Evolutionary conservation across 2,113 vertebrate genomes (phyloP).

Genomic region (Gavialis gangeticus): DNA sequence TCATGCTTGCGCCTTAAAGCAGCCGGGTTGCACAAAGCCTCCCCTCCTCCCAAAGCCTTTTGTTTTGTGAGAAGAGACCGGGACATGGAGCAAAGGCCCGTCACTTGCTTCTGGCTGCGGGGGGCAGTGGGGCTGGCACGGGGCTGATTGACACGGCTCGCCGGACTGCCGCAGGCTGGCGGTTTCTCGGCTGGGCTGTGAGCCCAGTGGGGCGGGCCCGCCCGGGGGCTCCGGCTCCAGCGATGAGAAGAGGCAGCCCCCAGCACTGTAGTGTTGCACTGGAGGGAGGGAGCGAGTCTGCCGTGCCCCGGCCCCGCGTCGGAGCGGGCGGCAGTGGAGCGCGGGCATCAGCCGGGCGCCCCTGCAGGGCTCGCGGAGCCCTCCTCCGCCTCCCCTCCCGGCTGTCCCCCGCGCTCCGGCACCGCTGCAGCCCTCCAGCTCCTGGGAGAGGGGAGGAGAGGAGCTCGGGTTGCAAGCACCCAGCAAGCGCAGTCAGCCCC

Average conservation of each 20-base stretch:
- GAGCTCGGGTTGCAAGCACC: too few relatives aligned
- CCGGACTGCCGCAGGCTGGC: constrained; percentile 4
- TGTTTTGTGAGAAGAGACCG: neutral
- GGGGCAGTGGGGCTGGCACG: neutral
- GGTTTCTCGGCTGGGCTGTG: constrained; percentile 3
- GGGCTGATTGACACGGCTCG: constrained; percentile 2
- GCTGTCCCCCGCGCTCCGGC: too few relatives aligned
- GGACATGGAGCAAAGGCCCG: constrained; percentile 10
- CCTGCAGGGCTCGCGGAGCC: too few relatives aligned
- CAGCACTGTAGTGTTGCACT: too few relatives aligned
- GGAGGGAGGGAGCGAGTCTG: neutral
- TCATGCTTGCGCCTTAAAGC: neutral
- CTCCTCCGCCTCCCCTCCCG: neutral
- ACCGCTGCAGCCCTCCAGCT: too few relatives aligned
- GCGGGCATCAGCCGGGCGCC: too few relatives aligned
- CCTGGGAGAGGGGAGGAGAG: too few relatives aligned
- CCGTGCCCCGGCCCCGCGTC: too few relatives aligned
- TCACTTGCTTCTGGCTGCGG: neutral
- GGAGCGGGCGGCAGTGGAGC: too few relatives aligned
- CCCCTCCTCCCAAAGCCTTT: neutral
- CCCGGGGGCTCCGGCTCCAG: too few relatives aligned
- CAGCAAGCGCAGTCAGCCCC: too few relatives aligned
- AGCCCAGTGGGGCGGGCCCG: neutral
- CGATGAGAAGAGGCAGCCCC: too few relatives aligned
- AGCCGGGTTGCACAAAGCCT: neutral